Base-by-base conservation (phyloP, 2,113 vertebrate genomes). In the Channa maculata region DNA sequence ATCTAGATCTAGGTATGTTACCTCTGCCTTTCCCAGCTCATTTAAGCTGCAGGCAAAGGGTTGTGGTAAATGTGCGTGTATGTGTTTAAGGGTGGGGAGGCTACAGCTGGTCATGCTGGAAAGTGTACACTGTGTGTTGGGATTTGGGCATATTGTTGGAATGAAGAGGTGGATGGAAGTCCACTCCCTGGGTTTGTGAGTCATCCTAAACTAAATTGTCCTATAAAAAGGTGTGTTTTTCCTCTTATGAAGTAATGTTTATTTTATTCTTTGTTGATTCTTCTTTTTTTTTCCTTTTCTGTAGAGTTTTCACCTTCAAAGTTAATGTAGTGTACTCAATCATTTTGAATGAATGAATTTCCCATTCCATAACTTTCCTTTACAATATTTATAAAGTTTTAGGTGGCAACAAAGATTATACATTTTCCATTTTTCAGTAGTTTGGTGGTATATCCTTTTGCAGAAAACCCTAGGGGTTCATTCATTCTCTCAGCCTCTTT, bases 71-170 rank as follows among this genome's bases (percentile, higher is more conserved):
- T 58, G 48, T 60, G 58, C 61, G 37, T 58, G 3, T 44, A 43
- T 70, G 38, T 6, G 33, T 61, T 10, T 57, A 8, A 4, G 13
- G 15, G 54, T 3, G 37, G 43, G 3, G 45, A 57, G 41, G 70
- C 46, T 78, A 72, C 81, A 86, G 76, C 70, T 85, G 75, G 75
- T 70, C 60, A 24, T 24, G 24, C 45, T 57, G 79, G 75, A 66
- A 59, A 62, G 58, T 49, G 44, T 51, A 15, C 61, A 11, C 43
- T 33, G 54, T 71, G 49, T 62, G 57, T 57, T 65, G 38, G 52
- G 52, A 53, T 63, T 70, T 80, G 45, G 53, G 70, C 8, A 34
- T 55, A 13, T 49, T 41, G 48, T n/a, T 70, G 44, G 11, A 58
- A 57, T 6, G 14, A 38, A 7, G 61, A 48, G n/a, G 65, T 8